Conservation (phyloP, 2,888 invertebrate genomes). For the Troilus luridus region DNA sequence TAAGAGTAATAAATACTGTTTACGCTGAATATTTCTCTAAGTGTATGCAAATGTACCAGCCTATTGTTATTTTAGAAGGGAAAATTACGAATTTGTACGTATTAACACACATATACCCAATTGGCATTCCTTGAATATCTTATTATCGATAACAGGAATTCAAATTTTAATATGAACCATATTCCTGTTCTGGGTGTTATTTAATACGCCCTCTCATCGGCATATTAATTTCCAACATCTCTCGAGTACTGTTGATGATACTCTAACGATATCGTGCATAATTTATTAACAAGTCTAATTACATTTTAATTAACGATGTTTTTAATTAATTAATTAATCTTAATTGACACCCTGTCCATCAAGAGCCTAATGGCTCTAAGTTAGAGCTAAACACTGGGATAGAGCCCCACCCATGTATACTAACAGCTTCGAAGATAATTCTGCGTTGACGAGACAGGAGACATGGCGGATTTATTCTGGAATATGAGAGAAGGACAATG, state of each 20-base stretch:
- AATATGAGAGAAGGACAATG: neutral
- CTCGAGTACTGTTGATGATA: neutral
- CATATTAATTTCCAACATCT: neutral
- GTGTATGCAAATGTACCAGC: too few species aligned
- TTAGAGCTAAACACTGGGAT: neutral
- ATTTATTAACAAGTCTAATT: neutral
- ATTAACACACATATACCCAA: too few species aligned
- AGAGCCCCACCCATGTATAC: neutral
- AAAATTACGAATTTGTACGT: too few species aligned
- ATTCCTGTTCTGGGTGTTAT: neutral
- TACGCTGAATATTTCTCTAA: too few species aligned
- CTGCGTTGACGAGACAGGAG: neutral
- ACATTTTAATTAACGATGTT: neutral
- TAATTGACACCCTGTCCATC: neutral
- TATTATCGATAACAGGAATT: neutral
- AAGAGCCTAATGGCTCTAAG: neutral
- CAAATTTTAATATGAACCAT: neutral
- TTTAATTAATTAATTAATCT: neutral
- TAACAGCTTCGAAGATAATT: neutral
- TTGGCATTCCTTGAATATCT: too few species aligned
- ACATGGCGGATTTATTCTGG: neutral
- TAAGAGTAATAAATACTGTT: too few species aligned
- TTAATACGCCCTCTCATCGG: neutral
- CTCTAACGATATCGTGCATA: neutral
- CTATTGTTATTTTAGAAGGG: too few species aligned